Evolutionary conservation across 1,140 invertebrate species (phyloP).

Genomic region (Macrobrachium rosenbergii): DNA sequence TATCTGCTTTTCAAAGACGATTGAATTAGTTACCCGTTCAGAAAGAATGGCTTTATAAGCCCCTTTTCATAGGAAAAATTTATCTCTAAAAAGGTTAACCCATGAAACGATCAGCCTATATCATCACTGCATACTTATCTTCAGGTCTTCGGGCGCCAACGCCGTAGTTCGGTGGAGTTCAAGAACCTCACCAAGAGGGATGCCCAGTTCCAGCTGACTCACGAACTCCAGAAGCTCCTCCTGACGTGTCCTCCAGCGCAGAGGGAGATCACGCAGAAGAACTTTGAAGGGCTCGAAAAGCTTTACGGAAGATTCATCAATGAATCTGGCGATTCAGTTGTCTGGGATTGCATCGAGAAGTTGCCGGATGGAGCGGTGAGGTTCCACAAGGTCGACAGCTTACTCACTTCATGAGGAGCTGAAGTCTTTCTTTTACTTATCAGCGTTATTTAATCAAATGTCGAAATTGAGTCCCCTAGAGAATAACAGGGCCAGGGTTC

Average conservation of each 20-base stretch:
- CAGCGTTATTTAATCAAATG: neutral
- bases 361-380: slow-evolving; percentile 81
- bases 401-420: neutral
- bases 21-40: too few species aligned
- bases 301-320: slow-evolving; percentile 88
- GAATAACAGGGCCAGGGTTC: too few species aligned
- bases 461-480: neutral
- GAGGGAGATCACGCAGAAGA: slow-evolving; percentile 4
- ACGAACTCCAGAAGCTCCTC: slow-evolving; percentile 84
- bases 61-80: neutral
- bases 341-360: slow-evolving; percentile 94
- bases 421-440: neutral
- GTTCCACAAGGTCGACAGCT: too few species aligned
- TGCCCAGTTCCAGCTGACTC: slow-evolving; percentile 82
- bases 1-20: too few species aligned
- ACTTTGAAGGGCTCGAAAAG: slow-evolving; percentile 86
- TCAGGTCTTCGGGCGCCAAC: slow-evolving; percentile 67
- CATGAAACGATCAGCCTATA: neutral
- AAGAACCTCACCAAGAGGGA: slow-evolving; percentile 91
- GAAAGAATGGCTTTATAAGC: neutral
- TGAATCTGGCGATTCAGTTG: slow-evolving; percentile 86
- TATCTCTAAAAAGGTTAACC: neutral
- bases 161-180: slow-evolving; percentile 86
- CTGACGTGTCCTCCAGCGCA: slow-evolving; percentile 69
- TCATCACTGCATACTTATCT: neutral